A percentile compares a stretch with the other conserved stretches of the same genome.
Conservation (phyloP, 2,888 invertebrate species). For the Anorthoa munda region DNA sequence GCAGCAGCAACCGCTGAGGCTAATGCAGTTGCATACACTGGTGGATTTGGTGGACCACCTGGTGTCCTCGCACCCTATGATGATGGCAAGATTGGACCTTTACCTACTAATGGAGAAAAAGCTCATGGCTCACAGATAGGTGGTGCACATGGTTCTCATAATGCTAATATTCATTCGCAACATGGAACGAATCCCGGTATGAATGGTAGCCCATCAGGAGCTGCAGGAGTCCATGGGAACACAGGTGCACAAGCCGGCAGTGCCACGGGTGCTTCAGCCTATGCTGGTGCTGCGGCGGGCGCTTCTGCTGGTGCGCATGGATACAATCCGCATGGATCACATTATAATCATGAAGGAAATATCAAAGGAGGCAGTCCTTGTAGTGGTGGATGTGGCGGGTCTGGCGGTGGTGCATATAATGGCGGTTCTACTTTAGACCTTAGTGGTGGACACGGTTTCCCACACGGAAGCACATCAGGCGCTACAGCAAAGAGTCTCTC, state of each 20-base stretch:
- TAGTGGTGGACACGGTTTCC: constrained; percentile 47
- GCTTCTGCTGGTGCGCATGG: constrained; percentile 69
- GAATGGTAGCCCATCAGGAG: constrained; percentile 2
- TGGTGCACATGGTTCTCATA: constrained; percentile 42
- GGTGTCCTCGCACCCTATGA: constrained; percentile 84
- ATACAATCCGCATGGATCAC: constrained; percentile 57
- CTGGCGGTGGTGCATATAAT: constrained; percentile 62
- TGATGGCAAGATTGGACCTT: constrained; percentile 71
- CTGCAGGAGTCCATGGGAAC: constrained; percentile 44
- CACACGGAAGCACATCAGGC: constrained; percentile 64
- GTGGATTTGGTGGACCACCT: constrained; percentile 87
- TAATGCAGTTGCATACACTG: constrained; percentile 79
- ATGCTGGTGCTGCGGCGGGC: constrained; percentile 74
- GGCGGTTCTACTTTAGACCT: constrained; percentile 44
- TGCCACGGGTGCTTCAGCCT: constrained; percentile 70
- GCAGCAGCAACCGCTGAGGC: constrained; percentile 74
- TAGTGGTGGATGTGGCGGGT: constrained; percentile 71
- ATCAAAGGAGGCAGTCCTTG: constrained; percentile 71
- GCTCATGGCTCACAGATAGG: constrained; percentile 52
- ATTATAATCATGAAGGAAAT: constrained; percentile 53
- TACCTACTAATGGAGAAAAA: constrained; percentile 40
- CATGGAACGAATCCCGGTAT: constrained; percentile 26
- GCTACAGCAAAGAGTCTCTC: constrained; percentile 79
- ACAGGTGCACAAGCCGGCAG: constrained; percentile 49
- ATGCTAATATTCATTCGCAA: constrained; percentile 50